Percentiles rank a stretch among this genome's conserved stretches.
Conservation (phyloP, 2,888 invertebrate species). For the Protula sp. region DNA sequence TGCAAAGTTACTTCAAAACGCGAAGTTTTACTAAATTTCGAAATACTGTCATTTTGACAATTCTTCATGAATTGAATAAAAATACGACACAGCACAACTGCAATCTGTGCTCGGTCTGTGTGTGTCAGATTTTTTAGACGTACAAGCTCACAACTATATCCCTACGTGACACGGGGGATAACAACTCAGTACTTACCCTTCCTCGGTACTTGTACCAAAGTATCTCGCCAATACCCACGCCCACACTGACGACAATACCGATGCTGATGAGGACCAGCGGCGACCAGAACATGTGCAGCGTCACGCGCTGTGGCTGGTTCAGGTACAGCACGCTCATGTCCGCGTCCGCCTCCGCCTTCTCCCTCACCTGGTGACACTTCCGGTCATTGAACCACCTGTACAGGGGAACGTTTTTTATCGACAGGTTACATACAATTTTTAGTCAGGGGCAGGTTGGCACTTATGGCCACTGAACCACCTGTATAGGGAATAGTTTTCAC, state of each 20-base stretch:
- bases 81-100: no score
- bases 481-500: no score
- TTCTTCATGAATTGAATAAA: no score
- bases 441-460: no score
- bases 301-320: conserved; percentile 18
- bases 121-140: no score
- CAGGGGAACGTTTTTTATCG: not conserved
- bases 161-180: no score
- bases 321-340: conserved; percentile 4
- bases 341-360: not conserved
- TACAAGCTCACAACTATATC: no score
- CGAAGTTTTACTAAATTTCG: no score
- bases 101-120: no score
- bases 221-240: conserved; percentile 14
- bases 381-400: conserved; percentile 4
- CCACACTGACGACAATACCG: conserved; percentile 12
- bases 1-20: no score
- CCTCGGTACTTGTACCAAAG: conserved; percentile 20
- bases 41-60: no score
- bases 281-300: conserved; percentile 19
- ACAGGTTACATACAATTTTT: not conserved
- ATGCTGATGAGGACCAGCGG: conserved; percentile 13
- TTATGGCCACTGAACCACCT: no score
- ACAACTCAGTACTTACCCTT: conserved; percentile 13
- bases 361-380: conserved; percentile 18